phyloP scores from a whole-genome alignment of 2,888 invertebrate genomes.

The Nudaria mundana region DNA sequence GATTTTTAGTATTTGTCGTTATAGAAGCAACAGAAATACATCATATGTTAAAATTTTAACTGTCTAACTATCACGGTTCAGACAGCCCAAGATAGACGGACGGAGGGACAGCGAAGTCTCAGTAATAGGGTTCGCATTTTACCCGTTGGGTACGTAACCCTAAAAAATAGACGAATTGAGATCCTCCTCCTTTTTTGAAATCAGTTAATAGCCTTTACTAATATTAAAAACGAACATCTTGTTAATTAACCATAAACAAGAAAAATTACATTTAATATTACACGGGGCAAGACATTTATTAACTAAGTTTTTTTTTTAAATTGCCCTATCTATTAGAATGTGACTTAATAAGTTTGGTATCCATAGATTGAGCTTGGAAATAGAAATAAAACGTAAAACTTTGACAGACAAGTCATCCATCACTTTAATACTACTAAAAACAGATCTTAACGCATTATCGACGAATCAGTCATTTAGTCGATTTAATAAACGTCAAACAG shows the following conservation, averaged over 20 bases:
- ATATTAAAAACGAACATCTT: not conserved
- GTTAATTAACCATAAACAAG: slow-evolving; percentile 12
- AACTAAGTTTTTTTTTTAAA: slow-evolving; percentile 16
- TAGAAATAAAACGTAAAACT: slow-evolving; percentile 1
- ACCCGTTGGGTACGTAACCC: too few species aligned
- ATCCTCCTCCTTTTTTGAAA: too few species aligned
- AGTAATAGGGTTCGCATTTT: too few species aligned
- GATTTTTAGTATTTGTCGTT: too few species aligned
- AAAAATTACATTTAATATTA: slow-evolving; percentile 15
- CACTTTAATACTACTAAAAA: slow-evolving; percentile 16
- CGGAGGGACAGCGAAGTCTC: too few species aligned
- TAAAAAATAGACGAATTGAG: too few species aligned
- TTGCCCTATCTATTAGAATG: slow-evolving; percentile 34
- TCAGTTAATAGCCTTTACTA: too few species aligned
- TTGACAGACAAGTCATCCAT: not conserved
- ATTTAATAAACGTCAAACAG: slow-evolving; percentile 14
- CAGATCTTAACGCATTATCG: slow-evolving; percentile 10
- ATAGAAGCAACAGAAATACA: too few species aligned
- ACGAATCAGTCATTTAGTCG: slow-evolving; percentile 11
- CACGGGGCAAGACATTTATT: slow-evolving; percentile 28
- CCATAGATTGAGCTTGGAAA: slow-evolving; percentile 24
- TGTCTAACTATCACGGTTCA: too few species aligned
- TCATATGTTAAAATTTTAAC: too few species aligned
- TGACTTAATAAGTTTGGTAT: slow-evolving; percentile 30
- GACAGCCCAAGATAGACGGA: too few species aligned